Base-by-base conservation (phyloP, 2,113 vertebrate species). In the Vicugna pacos region DNA sequence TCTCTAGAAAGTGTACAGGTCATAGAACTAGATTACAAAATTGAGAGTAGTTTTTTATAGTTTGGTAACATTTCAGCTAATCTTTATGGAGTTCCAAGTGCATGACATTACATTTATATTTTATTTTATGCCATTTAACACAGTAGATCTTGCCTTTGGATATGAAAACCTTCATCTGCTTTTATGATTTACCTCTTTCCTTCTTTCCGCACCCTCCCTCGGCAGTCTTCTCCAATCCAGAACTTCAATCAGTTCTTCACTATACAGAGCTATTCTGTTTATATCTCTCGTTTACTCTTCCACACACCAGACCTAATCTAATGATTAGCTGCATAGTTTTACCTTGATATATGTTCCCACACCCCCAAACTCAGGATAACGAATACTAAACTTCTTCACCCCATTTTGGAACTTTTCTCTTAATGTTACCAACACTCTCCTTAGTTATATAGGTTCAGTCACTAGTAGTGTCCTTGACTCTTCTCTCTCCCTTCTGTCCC, bases 1-100 rank as follows among this genome's bases (percentile, higher is more conserved):
- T 95, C 96, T 93, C 8, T 77, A 67, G 48, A 80, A 91, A 93
- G 76, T 93, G 70, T 73, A 16, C 95, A 89, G n/a, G 54, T 58
- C 48, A 50, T 85, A n/a, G 9, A 85, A 24, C 62, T 77, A 30
- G 75, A 48, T 54, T 94, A 52, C 84, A 84, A 80, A 93, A 80
- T 35, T 79, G 12, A 48, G 12, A 65, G 2, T 65, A 76, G 28
- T 76, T 91, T 93, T 92, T 38, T 84, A 38, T 77, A 85, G 86
- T 81, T 93, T 76, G 86, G 54, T 46, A 73, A 76, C 80, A 10
- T 64, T 94, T 91, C 46, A 80, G 20, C 46, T 81, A 26, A 38
- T 67, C 7, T 73, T 95, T 92, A 77, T 86, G 11, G 15, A 95
- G 4, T 85, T 81, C 15, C 24, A 93, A 76, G 50, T 93, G 16